Evolutionary conservation across 2,113 vertebrate genomes (phyloP), one percentile per base, ranked within the genome.

Genomic region (Zeus faber): DNA sequence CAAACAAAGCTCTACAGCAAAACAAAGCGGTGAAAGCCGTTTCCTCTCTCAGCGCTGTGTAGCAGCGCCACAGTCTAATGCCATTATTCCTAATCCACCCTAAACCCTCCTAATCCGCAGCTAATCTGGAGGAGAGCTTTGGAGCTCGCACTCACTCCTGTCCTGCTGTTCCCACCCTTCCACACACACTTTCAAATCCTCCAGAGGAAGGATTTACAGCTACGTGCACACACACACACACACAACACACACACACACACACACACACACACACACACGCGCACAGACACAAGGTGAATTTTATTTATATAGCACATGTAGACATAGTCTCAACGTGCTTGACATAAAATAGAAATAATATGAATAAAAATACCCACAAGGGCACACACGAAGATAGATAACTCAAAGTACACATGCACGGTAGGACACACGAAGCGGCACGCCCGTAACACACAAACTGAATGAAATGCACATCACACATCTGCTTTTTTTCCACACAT

Each of bases 71-170:
- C 76, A 68, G 77, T 71, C 82, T 87, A 87, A 87, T 87, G 80
- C 82, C 82, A 87, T 87, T 87, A 87, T 87, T 83, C 81, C 82
- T 87, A 85, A 87, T 85, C 85, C 82, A 64, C 66, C 55, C 61
- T 85, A 87, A 87, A 82, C 71, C 85, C 82, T 83, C 80, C 85
- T 85, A 87, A 87, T 83, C 82, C 82, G 63, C 80, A 73, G 84
- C 82, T 87, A 87, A 87, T 87, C 84, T 83, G 82, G 67, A 80
- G 82, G 71, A 82, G 84, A 87, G 84, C 67, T 83, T 80, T 80
- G 70, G 80, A 77, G 80, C 82, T 71, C 70, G 79, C 77, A 79
- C 70, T 79, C 66, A 68, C 80, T 72, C 61, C 51, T n/a, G 82
- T 72, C 70, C 72, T 72, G 77, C 80, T 76, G 67, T 79, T 87